Conservation (phyloP, 2,797 vertebrate genomes). For the Chromis chromis region DNA sequence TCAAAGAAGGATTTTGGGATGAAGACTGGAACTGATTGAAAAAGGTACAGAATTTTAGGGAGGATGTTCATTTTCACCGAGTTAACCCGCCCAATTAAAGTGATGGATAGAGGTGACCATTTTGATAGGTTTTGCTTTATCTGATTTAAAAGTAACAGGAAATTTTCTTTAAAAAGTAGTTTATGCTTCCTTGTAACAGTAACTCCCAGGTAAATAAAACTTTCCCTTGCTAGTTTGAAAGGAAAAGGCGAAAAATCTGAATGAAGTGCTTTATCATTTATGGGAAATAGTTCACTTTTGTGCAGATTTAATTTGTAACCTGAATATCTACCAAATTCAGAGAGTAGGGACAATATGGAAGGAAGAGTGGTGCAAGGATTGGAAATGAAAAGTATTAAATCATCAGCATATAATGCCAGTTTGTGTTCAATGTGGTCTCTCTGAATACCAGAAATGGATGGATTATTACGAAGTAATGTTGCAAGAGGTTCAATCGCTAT, state of each 20-base stretch:
- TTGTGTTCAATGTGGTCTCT: no score
- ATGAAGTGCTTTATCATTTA: conserved; percentile 1
- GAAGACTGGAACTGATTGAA: no score
- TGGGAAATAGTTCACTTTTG: background rate
- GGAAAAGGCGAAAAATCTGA: background rate
- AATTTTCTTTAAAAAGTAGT: no score
- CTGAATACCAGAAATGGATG: background rate
- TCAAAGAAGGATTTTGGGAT: no score
- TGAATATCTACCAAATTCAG: background rate
- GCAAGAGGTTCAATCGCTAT: no score
- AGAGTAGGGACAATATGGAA: background rate
- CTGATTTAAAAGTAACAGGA: no score
- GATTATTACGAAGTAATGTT: background rate
- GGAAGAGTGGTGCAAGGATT: background rate
- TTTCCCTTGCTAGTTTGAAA: background rate
- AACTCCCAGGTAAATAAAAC: background rate
- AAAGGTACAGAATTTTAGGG: no score
- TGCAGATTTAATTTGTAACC: background rate
- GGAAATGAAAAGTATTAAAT: background rate
- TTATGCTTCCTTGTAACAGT: no score
- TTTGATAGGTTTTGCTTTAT: no score
- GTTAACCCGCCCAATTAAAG: no score
- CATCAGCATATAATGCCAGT: background rate
- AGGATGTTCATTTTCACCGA: no score
- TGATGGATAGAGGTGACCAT: no score